Conservation (phyloP, 2,113 vertebrate genomes). For the Entomyzon cyanotis region DNA sequence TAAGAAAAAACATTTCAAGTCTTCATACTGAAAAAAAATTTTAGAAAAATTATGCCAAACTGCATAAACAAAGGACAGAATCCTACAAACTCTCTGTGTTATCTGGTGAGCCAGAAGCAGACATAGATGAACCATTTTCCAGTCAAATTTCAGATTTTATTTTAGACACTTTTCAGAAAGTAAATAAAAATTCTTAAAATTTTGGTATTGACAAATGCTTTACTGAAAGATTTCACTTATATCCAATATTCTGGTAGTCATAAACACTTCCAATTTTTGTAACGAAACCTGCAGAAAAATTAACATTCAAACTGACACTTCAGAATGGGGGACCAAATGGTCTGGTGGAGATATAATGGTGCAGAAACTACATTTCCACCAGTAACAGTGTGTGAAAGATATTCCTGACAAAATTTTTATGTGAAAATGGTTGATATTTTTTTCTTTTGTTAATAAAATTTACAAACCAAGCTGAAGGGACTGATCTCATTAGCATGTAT, state of each 20-base stretch:
- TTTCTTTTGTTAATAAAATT: not conserved
- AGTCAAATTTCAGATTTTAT: not conserved
- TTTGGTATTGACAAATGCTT: not conserved
- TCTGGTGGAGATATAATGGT: not conserved
- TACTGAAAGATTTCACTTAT: not conserved
- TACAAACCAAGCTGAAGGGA: not conserved
- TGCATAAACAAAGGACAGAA: not conserved
- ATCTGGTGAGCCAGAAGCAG: not conserved
- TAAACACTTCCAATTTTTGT: not conserved
- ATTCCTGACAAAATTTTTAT: not conserved
- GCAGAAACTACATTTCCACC: not conserved
- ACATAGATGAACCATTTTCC: not conserved
- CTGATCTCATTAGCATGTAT: not conserved
- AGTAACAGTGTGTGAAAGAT: not conserved
- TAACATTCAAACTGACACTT: not conserved
- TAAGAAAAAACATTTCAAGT: not conserved
- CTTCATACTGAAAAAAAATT: not conserved
- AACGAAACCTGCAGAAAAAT: not conserved
- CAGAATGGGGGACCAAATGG: not conserved
- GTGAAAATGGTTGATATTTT: rapidly evolving
- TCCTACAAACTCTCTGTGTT: not conserved
- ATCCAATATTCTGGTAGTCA: not conserved
- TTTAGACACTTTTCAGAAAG: not conserved
- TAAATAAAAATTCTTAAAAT: not conserved
- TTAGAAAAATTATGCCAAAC: not conserved